Evolutionary conservation across 2,797 vertebrate species (phyloP).

Genomic region (Trachops cirrhosus): DNA sequence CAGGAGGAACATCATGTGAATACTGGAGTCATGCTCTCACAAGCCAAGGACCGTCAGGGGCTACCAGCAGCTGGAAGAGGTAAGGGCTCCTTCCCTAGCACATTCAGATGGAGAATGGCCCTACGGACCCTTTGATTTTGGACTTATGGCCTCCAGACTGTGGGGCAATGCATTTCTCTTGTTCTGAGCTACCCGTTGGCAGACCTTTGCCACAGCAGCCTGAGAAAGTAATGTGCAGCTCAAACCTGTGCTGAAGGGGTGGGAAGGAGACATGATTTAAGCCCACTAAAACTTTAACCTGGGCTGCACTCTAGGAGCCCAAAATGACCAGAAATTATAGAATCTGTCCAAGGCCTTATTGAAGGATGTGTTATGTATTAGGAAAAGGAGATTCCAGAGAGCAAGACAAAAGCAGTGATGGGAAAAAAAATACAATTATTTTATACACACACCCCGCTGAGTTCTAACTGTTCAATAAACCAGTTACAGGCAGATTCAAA

Average conservation of each 20-base stretch:
- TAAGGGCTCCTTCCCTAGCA: not conserved
- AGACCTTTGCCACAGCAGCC: not conserved
- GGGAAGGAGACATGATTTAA: not conserved
- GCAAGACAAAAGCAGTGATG: not conserved
- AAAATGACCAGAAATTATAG: not conserved
- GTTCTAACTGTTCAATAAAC: conserved; percentile 43
- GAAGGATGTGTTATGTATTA: not conserved
- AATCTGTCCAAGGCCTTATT: not conserved
- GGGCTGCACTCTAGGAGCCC: not conserved
- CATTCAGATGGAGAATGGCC: not conserved
- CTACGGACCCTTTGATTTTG: not conserved
- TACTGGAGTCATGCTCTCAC: not conserved
- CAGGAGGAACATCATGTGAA: not conserved
- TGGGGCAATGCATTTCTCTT: not conserved
- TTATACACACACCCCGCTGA: not conserved
- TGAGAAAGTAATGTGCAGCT: not conserved
- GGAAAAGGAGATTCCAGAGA: not conserved
- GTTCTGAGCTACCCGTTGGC: not conserved
- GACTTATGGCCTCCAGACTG: not conserved
- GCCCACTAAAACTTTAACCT: not conserved
- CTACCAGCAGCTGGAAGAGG: not conserved
- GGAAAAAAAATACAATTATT: conserved; percentile 62
- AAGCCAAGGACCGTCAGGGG: not conserved
- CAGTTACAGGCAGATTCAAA: conserved; percentile 46
- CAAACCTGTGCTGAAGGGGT: not conserved